A percentile compares a stretch with the other conserved stretches of the same genome.
phyloP scores from a whole-genome alignment of 2,113 vertebrate genomes.

The Corapipo altera region DNA sequence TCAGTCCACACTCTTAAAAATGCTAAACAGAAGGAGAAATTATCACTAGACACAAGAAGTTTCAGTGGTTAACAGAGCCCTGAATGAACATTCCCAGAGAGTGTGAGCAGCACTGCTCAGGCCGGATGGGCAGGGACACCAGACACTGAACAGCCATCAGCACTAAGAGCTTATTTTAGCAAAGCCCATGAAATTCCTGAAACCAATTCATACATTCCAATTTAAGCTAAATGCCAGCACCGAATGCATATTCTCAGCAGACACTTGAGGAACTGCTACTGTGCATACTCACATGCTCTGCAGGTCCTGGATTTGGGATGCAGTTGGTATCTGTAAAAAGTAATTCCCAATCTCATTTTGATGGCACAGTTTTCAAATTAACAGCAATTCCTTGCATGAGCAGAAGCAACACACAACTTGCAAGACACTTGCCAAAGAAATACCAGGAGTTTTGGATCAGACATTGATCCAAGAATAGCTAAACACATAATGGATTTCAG shows the following conservation, averaged over 20 bases:
- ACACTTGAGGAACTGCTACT: background rate
- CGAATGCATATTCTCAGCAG: background rate
- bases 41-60: background rate
- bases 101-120: background rate
- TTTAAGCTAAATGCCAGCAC: background rate
- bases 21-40: background rate
- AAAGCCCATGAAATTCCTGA: background rate
- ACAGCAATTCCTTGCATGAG: background rate
- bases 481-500: background rate
- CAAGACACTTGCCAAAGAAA: background rate
- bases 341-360: background rate
- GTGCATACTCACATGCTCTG: constrained; percentile 74
- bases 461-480: background rate
- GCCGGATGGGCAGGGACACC: background rate
- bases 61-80: background rate
- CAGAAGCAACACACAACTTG: background rate
- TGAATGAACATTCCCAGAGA: background rate
- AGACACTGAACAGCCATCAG: background rate
- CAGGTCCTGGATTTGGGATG: constrained; percentile 65
- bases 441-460: background rate
- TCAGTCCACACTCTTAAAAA: background rate
- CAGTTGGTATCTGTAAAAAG: constrained; percentile 63
- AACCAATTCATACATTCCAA: background rate
- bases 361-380: background rate
- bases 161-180: background rate